A percentile compares a stretch with the other conserved stretches of the same genome.
Conservation (phyloP, 2,797 vertebrate genomes). For the Schizopygopsis malacanthus region DNA sequence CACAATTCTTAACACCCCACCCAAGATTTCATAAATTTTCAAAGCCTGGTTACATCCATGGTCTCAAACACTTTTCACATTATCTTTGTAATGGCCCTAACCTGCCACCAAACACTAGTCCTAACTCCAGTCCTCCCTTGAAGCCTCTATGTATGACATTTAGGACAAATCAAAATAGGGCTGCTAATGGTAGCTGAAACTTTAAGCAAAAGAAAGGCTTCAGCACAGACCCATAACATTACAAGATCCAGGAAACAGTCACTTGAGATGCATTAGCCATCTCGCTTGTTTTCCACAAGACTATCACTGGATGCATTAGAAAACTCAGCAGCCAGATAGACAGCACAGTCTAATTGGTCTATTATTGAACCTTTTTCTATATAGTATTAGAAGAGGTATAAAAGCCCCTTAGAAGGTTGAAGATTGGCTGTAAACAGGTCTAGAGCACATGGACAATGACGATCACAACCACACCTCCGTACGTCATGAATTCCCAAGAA, state of each 20-base stretch:
- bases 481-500: neutral
- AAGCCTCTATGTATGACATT: neutral
- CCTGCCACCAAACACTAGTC: no score
- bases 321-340: neutral
- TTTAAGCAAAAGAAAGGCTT: neutral
- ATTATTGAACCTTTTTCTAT: neutral
- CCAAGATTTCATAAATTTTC: no score
- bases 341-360: neutral
- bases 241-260: neutral
- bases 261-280: conserved; percentile 26
- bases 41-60: no score
- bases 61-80: neutral
- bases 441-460: neutral
- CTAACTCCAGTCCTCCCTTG: neutral
- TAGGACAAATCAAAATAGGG: neutral
- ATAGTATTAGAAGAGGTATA: neutral
- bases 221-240: neutral
- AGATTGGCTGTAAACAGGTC: neutral
- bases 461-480: neutral
- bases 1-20: no score
- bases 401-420: neutral
- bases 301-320: conserved; percentile 9
- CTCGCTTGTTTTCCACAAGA: neutral
- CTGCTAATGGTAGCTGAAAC: neutral
- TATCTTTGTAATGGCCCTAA: neutral